A percentile compares a stretch with the other conserved stretches of the same genome.
Conservation (phyloP, 2,113 vertebrate genomes). For the Myanophis thanlyinensis region DNA sequence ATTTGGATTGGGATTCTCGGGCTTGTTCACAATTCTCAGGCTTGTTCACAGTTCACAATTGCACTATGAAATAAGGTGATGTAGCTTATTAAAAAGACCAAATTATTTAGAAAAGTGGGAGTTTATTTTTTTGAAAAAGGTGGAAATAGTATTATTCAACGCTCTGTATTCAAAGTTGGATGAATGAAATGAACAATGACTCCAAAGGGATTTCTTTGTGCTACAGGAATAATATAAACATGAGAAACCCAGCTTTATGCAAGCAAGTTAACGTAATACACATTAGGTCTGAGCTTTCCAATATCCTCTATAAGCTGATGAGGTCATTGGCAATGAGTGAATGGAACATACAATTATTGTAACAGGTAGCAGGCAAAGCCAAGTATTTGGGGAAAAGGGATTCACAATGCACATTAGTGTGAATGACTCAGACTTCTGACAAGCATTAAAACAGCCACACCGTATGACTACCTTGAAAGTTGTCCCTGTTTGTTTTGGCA, state of each 20-base stretch:
- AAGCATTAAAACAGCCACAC: background rate
- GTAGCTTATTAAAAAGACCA: background rate
- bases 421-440: background rate
- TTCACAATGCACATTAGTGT: background rate
- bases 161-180: background rate
- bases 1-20: background rate
- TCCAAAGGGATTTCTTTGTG: background rate
- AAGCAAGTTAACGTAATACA: background rate
- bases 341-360: background rate
- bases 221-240: background rate
- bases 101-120: background rate
- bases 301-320: background rate
- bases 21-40: background rate
- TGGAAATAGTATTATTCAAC: background rate
- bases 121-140: background rate
- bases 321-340: background rate
- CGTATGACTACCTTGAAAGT: background rate
- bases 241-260: background rate
- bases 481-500: background rate
- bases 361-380: background rate
- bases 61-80: background rate
- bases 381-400: background rate
- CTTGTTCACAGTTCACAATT: background rate
- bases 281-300: background rate
- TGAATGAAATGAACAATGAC: background rate